A percentile compares a stretch with the other conserved stretches of the same genome.
phyloP scores from a whole-genome alignment of 2,797 vertebrate genomes.

The Paedocypris micromegethes region DNA sequence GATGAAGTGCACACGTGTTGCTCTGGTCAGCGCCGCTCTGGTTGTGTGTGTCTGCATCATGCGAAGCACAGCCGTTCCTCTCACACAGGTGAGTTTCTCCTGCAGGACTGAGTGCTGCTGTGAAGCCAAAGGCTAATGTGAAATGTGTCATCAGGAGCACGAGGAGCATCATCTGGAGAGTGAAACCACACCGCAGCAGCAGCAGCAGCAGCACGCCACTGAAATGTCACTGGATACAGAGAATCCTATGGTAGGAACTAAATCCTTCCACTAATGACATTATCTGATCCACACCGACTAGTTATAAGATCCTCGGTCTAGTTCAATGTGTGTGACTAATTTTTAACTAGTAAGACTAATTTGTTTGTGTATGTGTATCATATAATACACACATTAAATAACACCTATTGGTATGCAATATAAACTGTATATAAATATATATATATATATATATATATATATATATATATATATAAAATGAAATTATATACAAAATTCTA shows the following conservation, averaged over 20 bases:
- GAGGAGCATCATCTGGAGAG: slow-evolving; percentile 3
- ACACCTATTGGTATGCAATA: too few species aligned
- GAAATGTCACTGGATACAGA: slow-evolving; percentile 3
- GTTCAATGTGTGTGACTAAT: too few species aligned
- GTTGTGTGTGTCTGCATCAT: slow-evolving; percentile 63
- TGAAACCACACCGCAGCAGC: not conserved
- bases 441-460: too few species aligned
- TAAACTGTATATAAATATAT: too few species aligned
- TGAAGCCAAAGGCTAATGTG: not conserved
- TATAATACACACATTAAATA: too few species aligned
- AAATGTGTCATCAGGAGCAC: slow-evolving; percentile 4
- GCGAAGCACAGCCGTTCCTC: slow-evolving; percentile 58
- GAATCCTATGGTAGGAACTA: slow-evolving; percentile 35
- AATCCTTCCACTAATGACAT: too few species aligned
- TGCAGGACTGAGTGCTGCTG: not conserved
- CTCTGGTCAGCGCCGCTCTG: slow-evolving; percentile 67
- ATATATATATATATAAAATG: too few species aligned
- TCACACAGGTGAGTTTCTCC: slow-evolving; percentile 59
- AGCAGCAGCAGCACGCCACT: not conserved
- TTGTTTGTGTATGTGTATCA: too few species aligned
- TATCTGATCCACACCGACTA: too few species aligned
- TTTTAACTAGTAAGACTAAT: too few species aligned
- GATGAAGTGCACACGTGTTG: slow-evolving; percentile 70
- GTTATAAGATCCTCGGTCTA: too few species aligned
- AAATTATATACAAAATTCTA: too few species aligned